Evolutionary conservation across 2,888 invertebrate genomes (phyloP).

Genomic region (Stenotaenia linearis): DNA sequence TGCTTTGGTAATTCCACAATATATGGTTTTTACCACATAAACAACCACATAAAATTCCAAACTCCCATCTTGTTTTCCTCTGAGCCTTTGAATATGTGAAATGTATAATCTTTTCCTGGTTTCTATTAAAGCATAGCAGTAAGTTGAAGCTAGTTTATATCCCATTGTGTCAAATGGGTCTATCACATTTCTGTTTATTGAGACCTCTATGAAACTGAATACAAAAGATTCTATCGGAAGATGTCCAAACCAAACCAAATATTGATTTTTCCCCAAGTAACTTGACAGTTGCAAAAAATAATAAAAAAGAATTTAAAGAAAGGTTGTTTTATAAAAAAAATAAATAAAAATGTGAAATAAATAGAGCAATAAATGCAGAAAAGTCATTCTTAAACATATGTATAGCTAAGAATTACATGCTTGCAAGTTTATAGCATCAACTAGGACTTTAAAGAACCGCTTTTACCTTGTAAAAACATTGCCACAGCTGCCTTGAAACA

Average conservation of each 20-base stretch:
- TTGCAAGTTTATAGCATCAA: background rate
- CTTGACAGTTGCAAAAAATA: background rate
- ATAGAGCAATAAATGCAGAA: background rate
- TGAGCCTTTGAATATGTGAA: too few species aligned
- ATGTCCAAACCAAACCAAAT: background rate
- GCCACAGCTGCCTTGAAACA: background rate
- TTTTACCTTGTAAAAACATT: background rate
- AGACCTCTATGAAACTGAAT: background rate
- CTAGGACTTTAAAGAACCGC: background rate
- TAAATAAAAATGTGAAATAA: background rate
- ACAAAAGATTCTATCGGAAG: background rate
- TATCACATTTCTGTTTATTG: background rate
- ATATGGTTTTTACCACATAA: too few species aligned
- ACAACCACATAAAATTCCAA: too few species aligned
- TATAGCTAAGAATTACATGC: background rate
- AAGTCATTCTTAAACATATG: background rate
- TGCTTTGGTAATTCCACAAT: too few species aligned
- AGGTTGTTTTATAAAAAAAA: background rate
- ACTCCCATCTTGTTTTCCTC: too few species aligned
- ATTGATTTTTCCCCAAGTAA: background rate
- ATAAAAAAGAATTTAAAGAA: background rate
- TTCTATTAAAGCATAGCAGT: too few species aligned
- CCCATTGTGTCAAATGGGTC: too few species aligned
- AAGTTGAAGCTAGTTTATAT: too few species aligned
- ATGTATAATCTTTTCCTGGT: too few species aligned